Conservation (phyloP, 2,888 invertebrate genomes). For the Tuberolachnus salignus region DNA sequence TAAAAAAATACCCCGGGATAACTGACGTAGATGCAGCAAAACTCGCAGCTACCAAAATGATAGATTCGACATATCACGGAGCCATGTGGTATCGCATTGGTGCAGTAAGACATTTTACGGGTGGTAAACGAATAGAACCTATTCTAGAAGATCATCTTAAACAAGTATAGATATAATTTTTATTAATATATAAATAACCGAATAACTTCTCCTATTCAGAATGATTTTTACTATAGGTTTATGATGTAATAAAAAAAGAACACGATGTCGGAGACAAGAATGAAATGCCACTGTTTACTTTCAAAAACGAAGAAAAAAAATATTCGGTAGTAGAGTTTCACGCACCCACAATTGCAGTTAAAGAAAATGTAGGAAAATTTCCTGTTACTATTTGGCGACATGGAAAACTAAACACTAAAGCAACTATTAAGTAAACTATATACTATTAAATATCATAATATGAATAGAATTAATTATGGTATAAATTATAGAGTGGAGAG, state of each 20-base stretch:
- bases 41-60: constrained; percentile 65
- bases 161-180: constrained; percentile 62
- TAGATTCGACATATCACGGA: constrained; percentile 65
- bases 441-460: neutral
- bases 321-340: constrained; percentile 66
- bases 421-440: constrained; percentile 63
- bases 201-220: neutral
- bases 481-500: constrained; percentile 64
- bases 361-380: constrained; percentile 66
- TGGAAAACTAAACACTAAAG: constrained; percentile 64
- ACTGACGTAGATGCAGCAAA: constrained; percentile 66
- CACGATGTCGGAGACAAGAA: constrained; percentile 61
- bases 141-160: constrained; percentile 64
- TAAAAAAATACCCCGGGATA: constrained; percentile 65
- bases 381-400: constrained; percentile 63
- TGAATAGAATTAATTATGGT: neutral
- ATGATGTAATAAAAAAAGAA: constrained; percentile 63
- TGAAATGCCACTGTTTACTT: constrained; percentile 59
- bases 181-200: neutral
- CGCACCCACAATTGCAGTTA: constrained; percentile 65
- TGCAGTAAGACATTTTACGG: constrained; percentile 65
- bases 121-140: constrained; percentile 64
- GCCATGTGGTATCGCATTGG: constrained; percentile 69
- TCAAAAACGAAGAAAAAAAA: constrained; percentile 60
- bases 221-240: constrained; percentile 61